Evolutionary conservation across 2,888 invertebrate genomes (phyloP), one percentile per base, ranked within the genome.

Genomic region (Ectemnius continuus): DNA sequence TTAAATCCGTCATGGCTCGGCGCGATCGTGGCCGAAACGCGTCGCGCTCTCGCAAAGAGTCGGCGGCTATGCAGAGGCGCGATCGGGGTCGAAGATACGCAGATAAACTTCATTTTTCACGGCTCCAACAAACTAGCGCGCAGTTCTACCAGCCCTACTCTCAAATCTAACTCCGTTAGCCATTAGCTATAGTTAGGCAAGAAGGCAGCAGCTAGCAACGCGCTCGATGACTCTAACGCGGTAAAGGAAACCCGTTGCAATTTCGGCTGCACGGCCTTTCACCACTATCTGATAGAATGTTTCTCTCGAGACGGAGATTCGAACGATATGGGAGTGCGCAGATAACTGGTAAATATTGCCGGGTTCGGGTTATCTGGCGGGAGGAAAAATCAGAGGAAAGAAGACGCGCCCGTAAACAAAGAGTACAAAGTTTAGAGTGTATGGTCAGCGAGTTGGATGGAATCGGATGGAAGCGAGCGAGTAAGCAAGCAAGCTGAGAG

Each of bases 81-180:
- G 78, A 78, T 76, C 74, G 74, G 57, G 80, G 74, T 73, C 72
- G 73, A 64, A 70, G 76, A 80, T 80, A 76, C 66, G 67, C 46
- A 48, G 76, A 78, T 76, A 73, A 70, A 46, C 58, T 60, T 56
- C 46, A 69, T 75, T 79, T 76, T 76, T 76, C 23, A 23, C 3
- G 23, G 23, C 23, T 23, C 16, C 16, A 20, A 61, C n/a, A 71
- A 75, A 73, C 64, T 70, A 60, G 69, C 67, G 69, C 73, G 61
- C 28, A 36, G n/a, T 52, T 18, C 11, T 59, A 23, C 6, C 46
- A 59, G 36, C 13, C n/a, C 45, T 56, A 36, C 36, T n/a, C 45
- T 46, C 60, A 47, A 67, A 52, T 59, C 28, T 8, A 61, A 61
- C 18, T 16, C 45, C 14, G 23, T 23, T 23, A 26, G 36, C 6